Base-by-base conservation (phyloP, 2,888 invertebrate species). In the Chamaedrilus cognettii region DNA sequence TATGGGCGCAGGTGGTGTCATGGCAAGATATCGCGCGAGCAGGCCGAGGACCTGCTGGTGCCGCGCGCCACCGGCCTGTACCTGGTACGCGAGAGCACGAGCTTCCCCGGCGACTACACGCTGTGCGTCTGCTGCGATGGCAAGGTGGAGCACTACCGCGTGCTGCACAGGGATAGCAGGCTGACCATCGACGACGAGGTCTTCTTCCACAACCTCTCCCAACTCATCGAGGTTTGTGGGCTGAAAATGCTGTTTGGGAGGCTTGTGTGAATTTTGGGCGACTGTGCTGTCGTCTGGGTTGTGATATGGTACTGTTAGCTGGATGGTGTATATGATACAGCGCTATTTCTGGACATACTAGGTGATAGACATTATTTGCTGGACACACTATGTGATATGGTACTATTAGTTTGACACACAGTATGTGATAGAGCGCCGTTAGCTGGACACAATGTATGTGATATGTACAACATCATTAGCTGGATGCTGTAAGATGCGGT, bases 71-170 rank as follows among this genome's bases (percentile, higher is more conserved):
- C 80, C 85, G 99, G 99, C 67, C 88, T 97, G 73, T 99, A 97
- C 87, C 89, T 99, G 76, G 94, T 99, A 73, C 89, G 99, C 76
- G 98, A 99, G 86, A 96, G 96, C 77, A 96, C 96, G 68, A 98
- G 98, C 87, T 99, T 94, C 86, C 98, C 97, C 30, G 98, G 98
- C 52, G 98, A 99, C 87, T 98, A 96, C 85, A 98, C 98, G 68
- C 88, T 99, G 57, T 98, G 97, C 86, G 96, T 99, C 64, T 79
- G 79, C 68, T 96, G 89, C 86, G 90, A 93, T 78, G 91, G 90
- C 67, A 93, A 95, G 84, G 55, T 52, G 64, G 96, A 97, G 84
- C 96, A 97, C 85, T 97, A 98, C 86, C 88, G 94, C 83, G 90
- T 96, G 79, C 91, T 91, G 80, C 90, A 90, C 84, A 77, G 88